These are phyloP conservation scores for Peromyscus aztecus DNA, from an alignment of 2,797 vertebrate species.

Conservation along the genomic window DNA sequence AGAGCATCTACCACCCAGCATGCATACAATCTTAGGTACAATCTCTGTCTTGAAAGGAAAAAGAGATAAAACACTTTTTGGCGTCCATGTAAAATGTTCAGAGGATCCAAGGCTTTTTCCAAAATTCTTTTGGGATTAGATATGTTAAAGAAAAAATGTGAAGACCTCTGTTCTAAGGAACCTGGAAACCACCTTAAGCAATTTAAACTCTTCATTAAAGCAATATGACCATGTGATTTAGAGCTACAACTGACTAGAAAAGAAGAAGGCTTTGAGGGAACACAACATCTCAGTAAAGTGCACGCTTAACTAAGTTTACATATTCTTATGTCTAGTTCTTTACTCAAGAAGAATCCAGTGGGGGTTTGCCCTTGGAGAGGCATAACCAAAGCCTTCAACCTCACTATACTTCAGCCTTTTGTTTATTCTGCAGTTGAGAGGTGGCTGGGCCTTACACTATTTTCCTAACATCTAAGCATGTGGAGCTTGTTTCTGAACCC, in stretches of 20 bases:
- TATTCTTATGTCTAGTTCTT: slow-evolving; percentile 63
- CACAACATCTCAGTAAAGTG: slow-evolving; percentile 39
- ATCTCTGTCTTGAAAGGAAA: not conserved
- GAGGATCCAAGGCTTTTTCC: not conserved
- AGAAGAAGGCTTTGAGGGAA: slow-evolving; percentile 53
- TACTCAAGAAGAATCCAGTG: slow-evolving; percentile 47
- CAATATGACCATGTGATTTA: slow-evolving; percentile 20
- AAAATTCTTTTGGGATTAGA: slow-evolving; percentile 49
- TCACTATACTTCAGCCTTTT: slow-evolving; percentile 10
- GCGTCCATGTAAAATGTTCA: slow-evolving; percentile 34
- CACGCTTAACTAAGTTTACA: slow-evolving; percentile 2
- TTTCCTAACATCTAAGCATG: slow-evolving; percentile 43
- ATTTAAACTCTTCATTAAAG: slow-evolving; percentile 57
- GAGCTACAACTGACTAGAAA: slow-evolving; percentile 57
- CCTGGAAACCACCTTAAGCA: slow-evolving; percentile 26
- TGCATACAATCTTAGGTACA: no score
- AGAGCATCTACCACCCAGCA: not conserved
- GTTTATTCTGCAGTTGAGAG: slow-evolving; percentile 44
- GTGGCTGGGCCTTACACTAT: slow-evolving; percentile 38
- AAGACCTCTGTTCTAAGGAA: slow-evolving; percentile 36
- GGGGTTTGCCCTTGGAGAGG: slow-evolving; percentile 50
- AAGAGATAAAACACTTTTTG: slow-evolving; percentile 40
- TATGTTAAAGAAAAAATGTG: slow-evolving; percentile 21
- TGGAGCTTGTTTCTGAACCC: slow-evolving; percentile 47
- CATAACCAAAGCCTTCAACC: slow-evolving; percentile 29